phyloP scores from a whole-genome alignment of 2,113 vertebrate species.

The Numenius arquata region DNA sequence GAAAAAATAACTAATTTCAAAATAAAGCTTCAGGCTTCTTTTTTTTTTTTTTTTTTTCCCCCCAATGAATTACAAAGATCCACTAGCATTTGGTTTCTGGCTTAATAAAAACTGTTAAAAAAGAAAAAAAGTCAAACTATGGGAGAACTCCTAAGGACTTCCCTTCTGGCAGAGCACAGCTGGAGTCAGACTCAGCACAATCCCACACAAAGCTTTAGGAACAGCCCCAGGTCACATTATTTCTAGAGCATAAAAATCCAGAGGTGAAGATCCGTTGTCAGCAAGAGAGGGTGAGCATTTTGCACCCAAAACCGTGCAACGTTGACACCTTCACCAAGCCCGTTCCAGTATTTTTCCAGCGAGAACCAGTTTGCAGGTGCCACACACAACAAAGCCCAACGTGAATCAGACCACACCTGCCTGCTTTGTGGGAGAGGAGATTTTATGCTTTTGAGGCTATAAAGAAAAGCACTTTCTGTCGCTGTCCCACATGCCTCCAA shows the following conservation, averaged over 20 bases:
- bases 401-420: neutral
- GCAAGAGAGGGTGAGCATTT: rapidly evolving
- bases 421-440: neutral
- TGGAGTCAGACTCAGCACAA: neutral
- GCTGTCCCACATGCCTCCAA: neutral
- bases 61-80: neutral
- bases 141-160: neutral
- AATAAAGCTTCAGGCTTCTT: neutral
- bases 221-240: rapidly evolving
- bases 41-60: too few relatives aligned
- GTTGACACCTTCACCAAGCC: neutral
- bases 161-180: neutral
- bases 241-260: neutral
- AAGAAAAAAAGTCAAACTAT: neutral
- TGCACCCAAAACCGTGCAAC: neutral
- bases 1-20: neutral
- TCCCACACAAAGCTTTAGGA: neutral
- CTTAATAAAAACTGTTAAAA: neutral
- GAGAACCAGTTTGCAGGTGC: neutral
- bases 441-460: neutral
- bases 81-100: neutral
- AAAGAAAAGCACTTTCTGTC: neutral
- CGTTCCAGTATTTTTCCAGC: neutral
- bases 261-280: neutral
- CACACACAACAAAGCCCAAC: neutral